Evolutionary conservation across 2,888 invertebrate genomes (phyloP).

Genomic region (Mactromeris polynyma): DNA sequence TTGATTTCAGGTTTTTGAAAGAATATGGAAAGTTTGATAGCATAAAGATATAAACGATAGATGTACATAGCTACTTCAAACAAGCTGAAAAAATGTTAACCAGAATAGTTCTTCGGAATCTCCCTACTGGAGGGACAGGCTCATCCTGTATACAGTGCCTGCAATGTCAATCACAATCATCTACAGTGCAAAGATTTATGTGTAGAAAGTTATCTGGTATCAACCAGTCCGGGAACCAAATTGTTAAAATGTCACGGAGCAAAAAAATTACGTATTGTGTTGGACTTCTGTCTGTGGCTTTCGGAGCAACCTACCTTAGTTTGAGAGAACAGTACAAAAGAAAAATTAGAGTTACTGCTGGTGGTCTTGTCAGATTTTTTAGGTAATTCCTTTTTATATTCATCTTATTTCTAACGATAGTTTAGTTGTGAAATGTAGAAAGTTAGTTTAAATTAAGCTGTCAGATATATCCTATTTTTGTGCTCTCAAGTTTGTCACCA

Average conservation of each 20-base stretch:
- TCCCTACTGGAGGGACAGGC: neutral
- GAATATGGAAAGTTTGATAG: neutral
- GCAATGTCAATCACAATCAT: neutral
- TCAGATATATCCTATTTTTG: too few species aligned
- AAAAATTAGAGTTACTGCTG: constrained; percentile 80
- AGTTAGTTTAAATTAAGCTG: too few species aligned
- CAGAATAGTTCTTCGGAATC: neutral
- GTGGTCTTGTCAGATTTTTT: constrained; percentile 82
- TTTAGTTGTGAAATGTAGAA: neutral
- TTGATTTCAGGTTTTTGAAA: neutral
- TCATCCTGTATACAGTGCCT: constrained; percentile 26
- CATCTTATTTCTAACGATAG: too few species aligned
- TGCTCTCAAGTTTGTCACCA: too few species aligned
- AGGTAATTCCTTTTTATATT: constrained; percentile 72
- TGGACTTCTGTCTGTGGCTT: constrained; percentile 58
- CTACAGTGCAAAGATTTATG: neutral
- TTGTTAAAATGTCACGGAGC: constrained; percentile 43
- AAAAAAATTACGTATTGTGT: constrained; percentile 46
- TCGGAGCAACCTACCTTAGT: constrained; percentile 71
- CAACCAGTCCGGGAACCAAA: neutral
- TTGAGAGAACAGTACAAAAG: constrained; percentile 75
- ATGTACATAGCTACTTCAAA: neutral
- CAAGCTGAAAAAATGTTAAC: neutral
- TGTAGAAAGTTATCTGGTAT: constrained; percentile 1
- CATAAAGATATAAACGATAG: neutral